A percentile compares a stretch with the other conserved stretches of the same genome.
phyloP scores from a whole-genome alignment of 2,888 invertebrate species.

The Cheilosia soror region DNA sequence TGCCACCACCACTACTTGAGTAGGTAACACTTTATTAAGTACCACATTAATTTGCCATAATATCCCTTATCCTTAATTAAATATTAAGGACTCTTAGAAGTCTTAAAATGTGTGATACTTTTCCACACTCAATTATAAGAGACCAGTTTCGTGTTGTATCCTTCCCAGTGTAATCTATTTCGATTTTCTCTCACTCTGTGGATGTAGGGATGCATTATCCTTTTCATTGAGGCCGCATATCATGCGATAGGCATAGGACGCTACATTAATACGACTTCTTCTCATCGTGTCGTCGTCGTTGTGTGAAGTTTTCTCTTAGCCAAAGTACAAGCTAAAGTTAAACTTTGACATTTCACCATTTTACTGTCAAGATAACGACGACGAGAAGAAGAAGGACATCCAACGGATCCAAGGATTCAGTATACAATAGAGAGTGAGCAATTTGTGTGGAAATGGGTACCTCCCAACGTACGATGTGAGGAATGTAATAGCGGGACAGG shows the following conservation, averaged over 20 bases:
- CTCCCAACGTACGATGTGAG: conserved; percentile 20
- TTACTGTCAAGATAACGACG: conserved; percentile 6
- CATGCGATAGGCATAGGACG: conserved; percentile 4
- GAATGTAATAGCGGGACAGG: background rate
- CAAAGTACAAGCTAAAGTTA: conserved; percentile 4
- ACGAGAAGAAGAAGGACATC: background rate
- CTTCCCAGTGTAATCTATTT: conserved; percentile 11
- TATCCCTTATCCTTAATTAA: conserved; percentile 58
- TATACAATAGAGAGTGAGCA: conserved; percentile 4
- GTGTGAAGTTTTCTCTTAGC: conserved; percentile 1
- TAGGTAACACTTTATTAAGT: conserved; percentile 55
- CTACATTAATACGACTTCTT: conserved; percentile 34
- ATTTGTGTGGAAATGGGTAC: conserved; percentile 57
- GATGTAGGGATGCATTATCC: conserved; percentile 17
- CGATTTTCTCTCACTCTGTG: conserved; percentile 5
- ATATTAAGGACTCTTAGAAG: conserved; percentile 22
- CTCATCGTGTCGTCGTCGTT: too few species aligned
- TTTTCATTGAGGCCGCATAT: conserved; percentile 10
- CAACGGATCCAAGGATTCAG: conserved; percentile 11
- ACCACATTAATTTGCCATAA: conserved; percentile 62
- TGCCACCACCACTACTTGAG: conserved; percentile 2
- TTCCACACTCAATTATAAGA: conserved; percentile 4
- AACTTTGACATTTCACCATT: conserved; percentile 63
- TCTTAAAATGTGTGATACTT: conserved; percentile 23
- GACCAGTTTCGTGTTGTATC: background rate